Evolutionary conservation across 2,113 vertebrate genomes (phyloP), one percentile per base, ranked within the genome.

Genomic region (Pitta sordida): DNA sequence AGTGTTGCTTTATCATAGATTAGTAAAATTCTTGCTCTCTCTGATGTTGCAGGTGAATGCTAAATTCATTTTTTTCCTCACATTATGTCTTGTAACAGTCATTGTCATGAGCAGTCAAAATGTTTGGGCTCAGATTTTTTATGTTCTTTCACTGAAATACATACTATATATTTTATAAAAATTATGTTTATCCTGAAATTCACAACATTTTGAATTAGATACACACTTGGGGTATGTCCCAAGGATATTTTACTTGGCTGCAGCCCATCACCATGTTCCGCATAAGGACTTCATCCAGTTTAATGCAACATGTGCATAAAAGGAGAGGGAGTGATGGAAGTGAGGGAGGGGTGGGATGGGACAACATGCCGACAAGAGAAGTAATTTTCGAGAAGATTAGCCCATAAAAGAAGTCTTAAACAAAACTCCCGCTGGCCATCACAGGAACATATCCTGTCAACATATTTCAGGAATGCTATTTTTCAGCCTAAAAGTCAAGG

Each of bases 401-500:
- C 23, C 46, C 32, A 65, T 90, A 85, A 93, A 91, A 93, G 36
- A 71, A 7, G 13, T 76, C 53, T 56, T 85, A 84, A 84, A 77
- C 60, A 91, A 81, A 79, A 44, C 26, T 87, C 67, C 37, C 4
- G 2, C 49, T 52, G 62, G 30, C 27, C 20, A 26, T 39, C 10
- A 21, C 32, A 80, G 46, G 58, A 76, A 55, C 6, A 20, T 32
- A 71, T 21, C 21, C 17, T 81, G 49, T 68, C 78, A 71, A 76
- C 15, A 10, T 59, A 60, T 87, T 85, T 59, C 85, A 87, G 62
- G 9, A 18, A 32, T 87, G 27, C 22, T 52, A 48, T 64, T 92
- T 88, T 92, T 90, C 88, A 90, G 39, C 55, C 67, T 32, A 77
- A 77, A 91, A 89, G 49, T 63, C 62, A 80, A 83, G 46, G 30